phyloP scores from a whole-genome alignment of 2,113 vertebrate species.

The Verasper variegatus region DNA sequence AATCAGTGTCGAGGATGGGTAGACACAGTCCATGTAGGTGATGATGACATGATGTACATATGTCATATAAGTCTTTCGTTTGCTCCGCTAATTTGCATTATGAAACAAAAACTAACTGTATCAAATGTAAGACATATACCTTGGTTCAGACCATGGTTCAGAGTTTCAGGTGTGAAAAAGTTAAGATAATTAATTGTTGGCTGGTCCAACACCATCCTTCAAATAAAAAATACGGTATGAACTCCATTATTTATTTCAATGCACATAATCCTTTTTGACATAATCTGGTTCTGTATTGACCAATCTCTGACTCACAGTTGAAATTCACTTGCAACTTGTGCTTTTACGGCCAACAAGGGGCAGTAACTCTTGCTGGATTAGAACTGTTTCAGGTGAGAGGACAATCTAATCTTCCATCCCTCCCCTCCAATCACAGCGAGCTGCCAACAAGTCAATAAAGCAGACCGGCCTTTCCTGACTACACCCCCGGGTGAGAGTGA shows the following conservation, averaged over 20 bases:
- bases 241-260: background rate
- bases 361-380: constrained; percentile 39
- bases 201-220: background rate
- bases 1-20: too few species aligned
- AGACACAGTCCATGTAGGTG: background rate
- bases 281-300: background rate
- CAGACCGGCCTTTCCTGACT: constrained; percentile 37
- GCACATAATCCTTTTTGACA: background rate
- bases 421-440: constrained; percentile 22
- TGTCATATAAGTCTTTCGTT: too few species aligned
- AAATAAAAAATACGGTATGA: too few species aligned
- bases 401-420: constrained; percentile 15
- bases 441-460: constrained; percentile 64
- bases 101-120: too few species aligned
- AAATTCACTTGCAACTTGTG: constrained; percentile 31
- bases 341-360: background rate
- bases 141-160: too few species aligned
- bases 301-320: constrained; percentile 18
- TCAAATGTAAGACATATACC: too few species aligned
- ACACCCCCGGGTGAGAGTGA: constrained; percentile 64
- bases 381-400: constrained; percentile 40
- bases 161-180: too few species aligned
- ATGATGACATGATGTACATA: background rate
- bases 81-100: too few species aligned
- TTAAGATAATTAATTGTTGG: background rate